These are phyloP conservation scores for Saccopteryx bilineata DNA, from an alignment of 2,113 vertebrate species.

Conservation along the genomic window DNA sequence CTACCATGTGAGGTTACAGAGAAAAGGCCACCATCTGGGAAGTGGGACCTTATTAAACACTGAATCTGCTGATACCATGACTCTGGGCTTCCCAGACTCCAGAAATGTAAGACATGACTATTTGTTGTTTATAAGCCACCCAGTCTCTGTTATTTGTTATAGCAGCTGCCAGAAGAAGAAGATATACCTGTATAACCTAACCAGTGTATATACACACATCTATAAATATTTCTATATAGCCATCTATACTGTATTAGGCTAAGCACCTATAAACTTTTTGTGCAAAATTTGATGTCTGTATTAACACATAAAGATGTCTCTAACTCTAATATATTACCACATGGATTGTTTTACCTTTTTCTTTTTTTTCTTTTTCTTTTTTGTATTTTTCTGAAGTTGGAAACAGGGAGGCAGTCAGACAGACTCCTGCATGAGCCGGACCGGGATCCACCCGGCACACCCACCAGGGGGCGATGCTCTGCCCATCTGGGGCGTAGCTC, in stretches of 20 bases:
- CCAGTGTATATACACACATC: not conserved
- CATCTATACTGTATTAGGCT: not conserved
- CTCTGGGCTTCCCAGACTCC: not conserved
- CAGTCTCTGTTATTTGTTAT: not conserved
- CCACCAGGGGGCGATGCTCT: no score
- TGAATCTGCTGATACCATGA: not conserved
- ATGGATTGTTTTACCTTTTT: not conserved
- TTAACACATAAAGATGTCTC: not conserved
- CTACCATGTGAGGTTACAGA: not conserved
- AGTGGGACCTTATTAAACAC: not conserved
- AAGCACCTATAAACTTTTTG: not conserved
- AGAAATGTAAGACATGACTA: not conserved
- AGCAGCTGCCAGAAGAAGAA: not conserved
- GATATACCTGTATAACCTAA: not conserved
- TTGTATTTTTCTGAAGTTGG: no score
- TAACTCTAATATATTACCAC: not conserved
- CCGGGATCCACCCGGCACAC: no score
- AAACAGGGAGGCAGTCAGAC: no score
- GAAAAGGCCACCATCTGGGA: not conserved
- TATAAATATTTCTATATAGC: not conserved
- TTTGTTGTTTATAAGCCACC: not conserved
- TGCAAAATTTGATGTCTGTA: not conserved
- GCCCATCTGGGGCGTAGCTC: no score
- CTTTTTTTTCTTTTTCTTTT: no score
- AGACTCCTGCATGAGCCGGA: no score